These are phyloP conservation scores for Sebastes fasciatus DNA, from an alignment of 2,113 vertebrate genomes.

Conservation along the genomic window DNA sequence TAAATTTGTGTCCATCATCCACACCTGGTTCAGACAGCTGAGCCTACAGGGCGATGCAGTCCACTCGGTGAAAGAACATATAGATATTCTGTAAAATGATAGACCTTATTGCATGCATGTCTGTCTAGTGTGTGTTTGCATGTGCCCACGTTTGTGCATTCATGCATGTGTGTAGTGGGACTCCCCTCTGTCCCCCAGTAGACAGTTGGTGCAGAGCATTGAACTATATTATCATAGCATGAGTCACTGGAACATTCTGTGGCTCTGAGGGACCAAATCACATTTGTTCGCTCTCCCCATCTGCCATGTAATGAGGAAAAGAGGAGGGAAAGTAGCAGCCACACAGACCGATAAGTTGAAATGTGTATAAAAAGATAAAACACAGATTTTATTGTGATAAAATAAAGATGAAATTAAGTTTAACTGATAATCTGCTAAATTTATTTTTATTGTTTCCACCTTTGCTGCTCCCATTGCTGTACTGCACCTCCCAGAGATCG, in stretches of 20 bases:
- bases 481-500: not conserved
- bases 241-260: constrained; percentile 70
- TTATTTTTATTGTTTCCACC: not conserved
- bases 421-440: not conserved
- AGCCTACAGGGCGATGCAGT: not conserved
- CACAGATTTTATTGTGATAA: not conserved
- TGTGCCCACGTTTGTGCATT: not conserved
- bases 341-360: not conserved
- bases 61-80: not conserved
- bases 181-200: constrained; percentile 15
- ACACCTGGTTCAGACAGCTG: not conserved
- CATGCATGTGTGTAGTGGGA: constrained; percentile 25
- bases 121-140: not conserved
- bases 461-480: not conserved
- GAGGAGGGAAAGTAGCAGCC: not conserved
- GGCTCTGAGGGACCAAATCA: constrained; percentile 48
- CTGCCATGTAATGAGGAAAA: constrained; percentile 50
- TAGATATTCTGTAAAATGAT: not conserved
- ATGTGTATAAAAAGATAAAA: not conserved
- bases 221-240: constrained; percentile 58
- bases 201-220: constrained; percentile 47
- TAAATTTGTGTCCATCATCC: not conserved
- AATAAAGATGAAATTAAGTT: not conserved
- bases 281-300: constrained; percentile 67
- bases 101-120: not conserved